A percentile compares a stretch with the other conserved stretches of the same genome.
Evolutionary conservation across 1,140 invertebrate species (phyloP).

Genomic region (Musca vetustissima): DNA sequence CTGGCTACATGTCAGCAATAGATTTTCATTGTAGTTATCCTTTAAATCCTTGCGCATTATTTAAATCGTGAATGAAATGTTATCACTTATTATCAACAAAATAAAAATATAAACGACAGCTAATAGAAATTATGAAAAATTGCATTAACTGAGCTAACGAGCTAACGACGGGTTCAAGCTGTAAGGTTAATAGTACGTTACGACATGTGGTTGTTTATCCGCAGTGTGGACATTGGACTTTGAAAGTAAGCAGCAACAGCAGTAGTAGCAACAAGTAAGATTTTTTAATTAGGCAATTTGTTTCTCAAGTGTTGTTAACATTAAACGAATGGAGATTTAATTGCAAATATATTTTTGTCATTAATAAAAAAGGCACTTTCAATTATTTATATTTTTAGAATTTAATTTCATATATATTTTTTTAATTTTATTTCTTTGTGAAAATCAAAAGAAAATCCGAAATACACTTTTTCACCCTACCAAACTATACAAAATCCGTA

Average conservation of each 20-base stretch:
- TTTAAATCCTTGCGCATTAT: constrained; percentile 9
- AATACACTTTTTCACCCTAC: background rate
- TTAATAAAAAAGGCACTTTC: constrained; percentile 14
- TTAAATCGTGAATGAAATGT: background rate
- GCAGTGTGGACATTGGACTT: too few species aligned
- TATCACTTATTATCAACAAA: background rate
- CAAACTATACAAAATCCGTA: constrained; percentile 14
- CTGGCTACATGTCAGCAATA: background rate
- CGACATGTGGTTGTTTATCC: too few species aligned
- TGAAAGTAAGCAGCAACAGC: too few species aligned
- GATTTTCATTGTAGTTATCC: constrained; percentile 17
- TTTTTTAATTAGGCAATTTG: too few species aligned
- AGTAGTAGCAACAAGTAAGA: too few species aligned
- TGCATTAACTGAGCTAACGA: too few species aligned
- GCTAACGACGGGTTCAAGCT: too few species aligned
- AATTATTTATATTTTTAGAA: background rate
- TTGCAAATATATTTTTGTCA: background rate
- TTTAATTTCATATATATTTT: background rate
- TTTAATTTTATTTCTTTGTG: background rate
- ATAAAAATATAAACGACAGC: too few species aligned
- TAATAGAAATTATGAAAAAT: too few species aligned
- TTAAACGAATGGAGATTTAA: background rate
- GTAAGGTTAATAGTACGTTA: too few species aligned
- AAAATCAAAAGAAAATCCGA: background rate
- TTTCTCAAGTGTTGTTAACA: too few species aligned